A percentile compares a stretch with the other conserved stretches of the same genome.
These are phyloP conservation scores for Verasper variegatus DNA, from an alignment of 2,113 vertebrate species.

Conservation along the genomic window DNA sequence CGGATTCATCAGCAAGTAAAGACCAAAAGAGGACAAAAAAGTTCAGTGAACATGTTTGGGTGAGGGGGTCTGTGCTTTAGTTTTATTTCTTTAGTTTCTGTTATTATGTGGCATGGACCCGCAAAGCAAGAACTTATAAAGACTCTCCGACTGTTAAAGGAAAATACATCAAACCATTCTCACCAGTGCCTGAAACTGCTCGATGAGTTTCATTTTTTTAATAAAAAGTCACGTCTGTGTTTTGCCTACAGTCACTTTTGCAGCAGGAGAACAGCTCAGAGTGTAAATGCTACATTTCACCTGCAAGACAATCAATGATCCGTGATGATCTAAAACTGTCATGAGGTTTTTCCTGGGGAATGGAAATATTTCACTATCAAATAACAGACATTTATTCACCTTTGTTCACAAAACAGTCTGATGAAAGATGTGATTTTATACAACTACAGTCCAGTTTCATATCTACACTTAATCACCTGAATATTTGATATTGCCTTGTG, in stretches of 20 bases:
- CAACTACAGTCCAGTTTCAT: background rate
- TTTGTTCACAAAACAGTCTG: background rate
- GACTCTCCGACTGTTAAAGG: constrained; percentile 26
- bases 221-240: background rate
- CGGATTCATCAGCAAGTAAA: constrained; percentile 30
- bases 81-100: background rate
- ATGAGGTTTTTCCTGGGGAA: background rate
- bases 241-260: constrained; percentile 9
- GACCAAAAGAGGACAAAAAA: constrained; percentile 44
- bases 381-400: background rate
- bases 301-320: constrained; percentile 65
- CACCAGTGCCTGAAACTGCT: constrained; percentile 38
- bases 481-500: background rate
- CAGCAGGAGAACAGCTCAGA: background rate
- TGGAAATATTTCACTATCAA: constrained; percentile 15
- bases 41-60: constrained; percentile 45
- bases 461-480: background rate
- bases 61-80: constrained; percentile 36
- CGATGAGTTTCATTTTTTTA: constrained; percentile 25
- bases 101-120: constrained; percentile 5
- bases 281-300: constrained; percentile 10
- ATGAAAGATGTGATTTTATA: background rate
- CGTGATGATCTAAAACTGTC: constrained; percentile 15
- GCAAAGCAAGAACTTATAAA: constrained; percentile 35
- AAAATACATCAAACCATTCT: constrained; percentile 24